A percentile compares a stretch with the other conserved stretches of the same genome.
These are phyloP conservation scores for Brachyptera risi DNA, from an alignment of 2,888 invertebrate genomes.

Conservation along the genomic window DNA sequence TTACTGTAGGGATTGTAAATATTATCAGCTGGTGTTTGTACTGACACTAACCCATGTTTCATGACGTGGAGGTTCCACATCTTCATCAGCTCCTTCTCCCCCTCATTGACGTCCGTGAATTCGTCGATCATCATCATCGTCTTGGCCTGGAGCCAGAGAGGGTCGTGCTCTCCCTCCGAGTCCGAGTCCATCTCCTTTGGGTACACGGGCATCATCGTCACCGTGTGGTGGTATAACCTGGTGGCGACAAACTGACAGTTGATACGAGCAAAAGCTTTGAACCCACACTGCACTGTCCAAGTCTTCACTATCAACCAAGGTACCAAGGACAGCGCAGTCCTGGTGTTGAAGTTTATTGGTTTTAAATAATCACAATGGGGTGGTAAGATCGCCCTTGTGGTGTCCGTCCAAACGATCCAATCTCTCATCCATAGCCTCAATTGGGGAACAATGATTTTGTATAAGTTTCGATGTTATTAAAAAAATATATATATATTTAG, in stretches of 20 bases:
- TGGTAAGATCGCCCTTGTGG: too few species aligned
- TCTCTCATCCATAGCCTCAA: too few species aligned
- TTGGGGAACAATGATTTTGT: too few species aligned
- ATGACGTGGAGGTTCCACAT: conserved; percentile 98
- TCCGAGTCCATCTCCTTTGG: conserved; percentile 93
- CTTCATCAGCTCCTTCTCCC: conserved; percentile 97
- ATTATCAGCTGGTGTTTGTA: background rate
- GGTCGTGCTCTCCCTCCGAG: conserved; percentile 92
- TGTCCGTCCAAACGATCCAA: too few species aligned
- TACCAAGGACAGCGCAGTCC: too few species aligned
- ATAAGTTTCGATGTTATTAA: too few species aligned
- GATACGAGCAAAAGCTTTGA: too few species aligned
- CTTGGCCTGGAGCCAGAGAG: conserved; percentile 88
- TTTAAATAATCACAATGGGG: too few species aligned
- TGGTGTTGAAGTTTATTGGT: too few species aligned
- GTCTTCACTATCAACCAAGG: too few species aligned
- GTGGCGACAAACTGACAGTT: conserved; percentile 35
- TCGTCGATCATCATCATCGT: conserved; percentile 98
- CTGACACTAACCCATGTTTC: conserved; percentile 67
- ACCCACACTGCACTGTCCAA: too few species aligned
- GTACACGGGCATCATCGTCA: conserved; percentile 88
- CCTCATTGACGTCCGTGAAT: conserved; percentile 98
- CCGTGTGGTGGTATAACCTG: conserved; percentile 91
- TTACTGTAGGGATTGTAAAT: background rate
- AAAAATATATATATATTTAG: too few species aligned